Evolutionary conservation across 2,888 invertebrate genomes (phyloP), one percentile per base, ranked within the genome.

Genomic region (Amphipyra tragopoginis): DNA sequence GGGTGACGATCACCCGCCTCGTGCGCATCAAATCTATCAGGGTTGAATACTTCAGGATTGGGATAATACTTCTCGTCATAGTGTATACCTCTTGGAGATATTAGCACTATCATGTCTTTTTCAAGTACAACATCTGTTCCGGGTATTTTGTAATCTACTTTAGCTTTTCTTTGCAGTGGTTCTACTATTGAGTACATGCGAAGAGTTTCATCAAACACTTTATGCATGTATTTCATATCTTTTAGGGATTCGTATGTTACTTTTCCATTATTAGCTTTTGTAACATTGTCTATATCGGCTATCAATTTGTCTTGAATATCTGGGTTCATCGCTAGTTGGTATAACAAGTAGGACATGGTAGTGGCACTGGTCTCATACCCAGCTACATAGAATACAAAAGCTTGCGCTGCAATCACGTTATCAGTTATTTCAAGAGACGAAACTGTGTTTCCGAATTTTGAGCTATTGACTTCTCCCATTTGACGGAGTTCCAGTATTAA

Each of bases 311-410:
- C 82, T 77, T 95, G 94, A 0, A 93, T 68, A 0, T 90, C 80
- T 11, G 83, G 88, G 69, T 93, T 85, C 2, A 76, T 34, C 7
- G 72, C 70, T 15, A 72, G 38, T 13, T 70, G 53, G 40, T 72
- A 75, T 11, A 72, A n/a, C 43, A 88, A 65, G 47, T 86, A 92
- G 0, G 88, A 65, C 68, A 93, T 82, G 0, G 91, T 88, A 0
- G 91, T 88, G 0, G 94, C 89, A 42, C 89, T 90, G 0, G 94
- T 93, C 68, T 94, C 94, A 68, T 90, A 94, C 0, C 94, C 94
- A 7, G 88, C 95, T 1, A 84, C 80, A 60, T 91, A 93, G 71
- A 95, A 93, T 13, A 93, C 80, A 69, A 93, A 90, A 1, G 89
- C 89, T 72, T 94, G 93, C 0, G 93, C 90, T 1, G 86, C 84